Conservation (phyloP, 2,797 vertebrate genomes). For the Lycodopsis pacificus region DNA sequence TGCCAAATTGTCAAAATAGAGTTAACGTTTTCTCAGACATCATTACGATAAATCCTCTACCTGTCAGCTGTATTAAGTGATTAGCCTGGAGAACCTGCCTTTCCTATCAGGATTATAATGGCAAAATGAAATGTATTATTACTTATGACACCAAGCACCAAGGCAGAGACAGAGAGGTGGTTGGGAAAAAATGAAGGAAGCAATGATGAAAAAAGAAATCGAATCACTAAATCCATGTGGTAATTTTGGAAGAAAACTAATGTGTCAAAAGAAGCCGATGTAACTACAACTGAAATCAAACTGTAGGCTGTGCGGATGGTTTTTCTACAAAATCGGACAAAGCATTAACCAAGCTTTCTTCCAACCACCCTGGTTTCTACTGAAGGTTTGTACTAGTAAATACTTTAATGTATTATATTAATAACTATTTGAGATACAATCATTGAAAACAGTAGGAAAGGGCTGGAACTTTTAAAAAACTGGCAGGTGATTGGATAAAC, state of each 20-base stretch:
- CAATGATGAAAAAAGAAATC: conserved; percentile 16
- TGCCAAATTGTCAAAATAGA: conserved; percentile 66
- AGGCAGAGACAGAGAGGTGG: conserved; percentile 1
- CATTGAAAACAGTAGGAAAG: not conserved
- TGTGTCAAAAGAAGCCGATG: conserved; percentile 44
- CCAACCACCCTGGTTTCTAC: conserved; percentile 8
- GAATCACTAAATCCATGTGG: conserved; percentile 39
- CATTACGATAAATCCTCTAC: conserved; percentile 37
- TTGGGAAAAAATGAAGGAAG: conserved; percentile 12
- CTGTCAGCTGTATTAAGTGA: conserved; percentile 55
- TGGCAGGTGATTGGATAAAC: not conserved
- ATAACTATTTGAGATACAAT: not conserved
- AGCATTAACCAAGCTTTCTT: not conserved
- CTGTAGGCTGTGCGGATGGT: not conserved
- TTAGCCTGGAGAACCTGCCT: conserved; percentile 56
- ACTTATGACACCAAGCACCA: conserved; percentile 30
- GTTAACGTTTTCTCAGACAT: conserved; percentile 48
- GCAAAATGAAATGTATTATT: conserved; percentile 60
- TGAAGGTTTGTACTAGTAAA: not conserved
- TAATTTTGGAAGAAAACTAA: conserved; percentile 42
- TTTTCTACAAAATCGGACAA: conserved; percentile 30
- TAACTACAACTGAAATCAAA: conserved; percentile 53
- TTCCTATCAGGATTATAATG: conserved; percentile 67
- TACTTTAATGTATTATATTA: not conserved
- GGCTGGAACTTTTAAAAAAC: not conserved